Conservation (phyloP, 2,797 vertebrate species). For the Ibycter americanus region DNA sequence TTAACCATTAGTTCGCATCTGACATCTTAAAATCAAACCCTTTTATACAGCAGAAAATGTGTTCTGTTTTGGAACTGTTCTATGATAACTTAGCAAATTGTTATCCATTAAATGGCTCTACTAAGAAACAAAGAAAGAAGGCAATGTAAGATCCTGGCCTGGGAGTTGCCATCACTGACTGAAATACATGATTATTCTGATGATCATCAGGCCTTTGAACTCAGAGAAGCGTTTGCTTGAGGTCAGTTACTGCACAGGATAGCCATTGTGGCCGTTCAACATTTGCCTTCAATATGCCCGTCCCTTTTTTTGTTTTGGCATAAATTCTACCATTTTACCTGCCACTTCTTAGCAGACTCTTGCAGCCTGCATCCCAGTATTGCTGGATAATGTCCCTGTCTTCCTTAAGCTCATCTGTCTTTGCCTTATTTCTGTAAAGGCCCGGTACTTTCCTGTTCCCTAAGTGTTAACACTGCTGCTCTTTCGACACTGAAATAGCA, state of each 20-base stretch:
- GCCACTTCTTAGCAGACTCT: background rate
- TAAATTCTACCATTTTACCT: background rate
- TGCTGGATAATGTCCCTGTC: background rate
- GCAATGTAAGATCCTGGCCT: background rate
- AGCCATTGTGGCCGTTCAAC: background rate
- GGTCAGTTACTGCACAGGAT: background rate
- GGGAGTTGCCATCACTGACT: background rate
- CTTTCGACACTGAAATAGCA: background rate
- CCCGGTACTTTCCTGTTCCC: background rate
- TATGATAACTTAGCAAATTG: background rate
- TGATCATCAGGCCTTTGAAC: background rate
- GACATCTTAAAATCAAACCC: background rate
- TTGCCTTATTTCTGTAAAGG: background rate
- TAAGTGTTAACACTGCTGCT: background rate
- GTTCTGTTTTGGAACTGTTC: background rate
- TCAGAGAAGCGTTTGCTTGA: background rate
- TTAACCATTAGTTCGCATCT: background rate
- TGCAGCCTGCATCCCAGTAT: background rate
- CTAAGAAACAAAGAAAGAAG: background rate
- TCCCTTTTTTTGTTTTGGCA: background rate
- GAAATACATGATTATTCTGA: background rate
- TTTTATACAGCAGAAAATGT: background rate
- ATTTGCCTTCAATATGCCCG: background rate
- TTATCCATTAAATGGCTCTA: background rate
- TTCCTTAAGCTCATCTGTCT: background rate